These are phyloP conservation scores for Aphelenchoides besseyi DNA, from an alignment of 1,140 invertebrate species.

Conservation along the genomic window DNA sequence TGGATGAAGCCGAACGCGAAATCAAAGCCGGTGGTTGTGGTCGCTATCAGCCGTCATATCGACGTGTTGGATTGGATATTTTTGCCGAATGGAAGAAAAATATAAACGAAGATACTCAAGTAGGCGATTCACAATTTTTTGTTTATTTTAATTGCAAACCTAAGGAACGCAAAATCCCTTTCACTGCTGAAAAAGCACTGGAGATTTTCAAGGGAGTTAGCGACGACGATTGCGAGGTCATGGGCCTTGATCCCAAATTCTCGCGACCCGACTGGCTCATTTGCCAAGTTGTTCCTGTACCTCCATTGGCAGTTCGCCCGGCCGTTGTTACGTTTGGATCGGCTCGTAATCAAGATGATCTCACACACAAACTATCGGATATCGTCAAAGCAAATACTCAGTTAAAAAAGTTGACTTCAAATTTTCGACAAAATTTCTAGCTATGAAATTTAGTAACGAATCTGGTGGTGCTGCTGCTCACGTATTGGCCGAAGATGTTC, in stretches of 20 bases:
- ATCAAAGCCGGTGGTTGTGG: constrained; percentile 88
- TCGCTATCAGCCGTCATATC: constrained; percentile 88
- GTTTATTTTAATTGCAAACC: constrained; percentile 29
- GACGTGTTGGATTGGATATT: constrained; percentile 82
- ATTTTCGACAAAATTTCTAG: constrained; percentile 22
- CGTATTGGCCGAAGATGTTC: constrained; percentile 91
- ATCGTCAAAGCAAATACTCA: constrained; percentile 99
- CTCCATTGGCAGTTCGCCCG: constrained; percentile 83
- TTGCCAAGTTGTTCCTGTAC: constrained; percentile 90
- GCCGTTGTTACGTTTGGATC: constrained; percentile 99
- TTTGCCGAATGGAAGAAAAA: constrained; percentile 91
- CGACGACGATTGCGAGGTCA: constrained; percentile 90
- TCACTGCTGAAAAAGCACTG: constrained; percentile 89
- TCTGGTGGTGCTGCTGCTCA: constrained; percentile 90
- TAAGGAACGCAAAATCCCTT: constrained; percentile 83
- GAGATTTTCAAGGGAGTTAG: constrained; percentile 95
- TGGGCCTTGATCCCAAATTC: constrained; percentile 72
- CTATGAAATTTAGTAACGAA: constrained; percentile 77
- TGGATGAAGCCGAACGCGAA: constrained; percentile 38
- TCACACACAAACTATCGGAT: constrained; percentile 96
- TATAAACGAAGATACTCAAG: constrained; percentile 90
- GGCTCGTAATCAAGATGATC: constrained; percentile 93
- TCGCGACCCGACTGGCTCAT: constrained; percentile 99
- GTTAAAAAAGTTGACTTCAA: constrained; percentile 65
- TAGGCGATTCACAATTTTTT: constrained; percentile 14